Evolutionary conservation across 2,888 invertebrate species (phyloP).

Genomic region (Pteria penguin): DNA sequence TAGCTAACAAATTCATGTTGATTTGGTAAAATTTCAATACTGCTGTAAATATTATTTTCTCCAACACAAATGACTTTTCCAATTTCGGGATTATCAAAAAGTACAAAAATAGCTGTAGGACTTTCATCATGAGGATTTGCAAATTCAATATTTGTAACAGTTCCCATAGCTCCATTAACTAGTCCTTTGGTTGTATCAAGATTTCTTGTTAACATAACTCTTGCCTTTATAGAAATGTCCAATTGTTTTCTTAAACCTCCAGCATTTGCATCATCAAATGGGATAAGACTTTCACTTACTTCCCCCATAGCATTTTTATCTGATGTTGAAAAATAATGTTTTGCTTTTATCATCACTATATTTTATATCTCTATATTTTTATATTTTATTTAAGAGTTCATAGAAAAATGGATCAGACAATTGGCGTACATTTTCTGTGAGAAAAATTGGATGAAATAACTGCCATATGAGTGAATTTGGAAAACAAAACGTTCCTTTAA

Average conservation of each 20-base stretch:
- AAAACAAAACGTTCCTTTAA: constrained; percentile 32
- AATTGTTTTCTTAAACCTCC: constrained; percentile 29
- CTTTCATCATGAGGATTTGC: neutral
- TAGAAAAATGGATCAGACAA: neutral
- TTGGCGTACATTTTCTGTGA: constrained; percentile 45
- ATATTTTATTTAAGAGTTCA: constrained; percentile 2
- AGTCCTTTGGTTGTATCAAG: constrained; percentile 35
- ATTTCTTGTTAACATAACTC: constrained; percentile 41
- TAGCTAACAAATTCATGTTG: constrained; percentile 14
- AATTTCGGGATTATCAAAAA: constrained; percentile 35
- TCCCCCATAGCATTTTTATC: constrained; percentile 14
- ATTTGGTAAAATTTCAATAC: too few species aligned
- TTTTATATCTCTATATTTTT: too few species aligned
- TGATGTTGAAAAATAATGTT: constrained; percentile 14
- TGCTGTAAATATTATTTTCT: too few species aligned
- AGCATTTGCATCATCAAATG: constrained; percentile 41
- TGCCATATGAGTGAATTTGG: constrained; percentile 33
- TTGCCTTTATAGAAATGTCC: constrained; percentile 22
- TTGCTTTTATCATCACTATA: constrained; percentile 8
- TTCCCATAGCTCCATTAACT: constrained; percentile 45
- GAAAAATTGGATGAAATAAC: constrained; percentile 35
- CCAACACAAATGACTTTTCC: too few species aligned
- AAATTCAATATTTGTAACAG: neutral
- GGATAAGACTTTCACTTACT: constrained; percentile 35
- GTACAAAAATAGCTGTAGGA: constrained; percentile 2